Conservation (phyloP, 2,113 vertebrate species). For the Copsychus sechellarum region DNA sequence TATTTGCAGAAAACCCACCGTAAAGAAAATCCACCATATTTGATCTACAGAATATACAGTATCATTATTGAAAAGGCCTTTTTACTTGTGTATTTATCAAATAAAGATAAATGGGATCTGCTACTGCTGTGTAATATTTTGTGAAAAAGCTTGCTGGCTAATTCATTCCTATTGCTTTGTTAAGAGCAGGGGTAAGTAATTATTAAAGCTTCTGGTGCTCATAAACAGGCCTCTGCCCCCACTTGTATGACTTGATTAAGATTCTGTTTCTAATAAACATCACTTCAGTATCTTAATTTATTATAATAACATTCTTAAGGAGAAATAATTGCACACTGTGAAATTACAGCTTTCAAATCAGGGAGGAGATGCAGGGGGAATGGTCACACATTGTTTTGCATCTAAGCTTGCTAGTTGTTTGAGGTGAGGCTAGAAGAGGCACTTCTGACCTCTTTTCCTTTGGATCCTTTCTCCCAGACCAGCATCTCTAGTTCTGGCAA, state of each 20-base stretch:
- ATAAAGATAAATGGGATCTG: neutral
- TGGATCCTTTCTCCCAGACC: neutral
- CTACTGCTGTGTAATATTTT: neutral
- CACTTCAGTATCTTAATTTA: neutral
- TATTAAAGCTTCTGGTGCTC: neutral
- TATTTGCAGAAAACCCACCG: conserved; percentile 23
- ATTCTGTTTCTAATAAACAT: conserved; percentile 4
- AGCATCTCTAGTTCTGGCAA: neutral
- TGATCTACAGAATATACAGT: neutral
- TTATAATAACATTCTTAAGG: neutral
- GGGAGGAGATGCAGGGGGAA: neutral
- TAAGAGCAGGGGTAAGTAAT: neutral
- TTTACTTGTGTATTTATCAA: neutral
- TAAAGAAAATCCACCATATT: neutral
- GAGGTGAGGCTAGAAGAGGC: neutral
- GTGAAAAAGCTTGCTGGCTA: neutral
- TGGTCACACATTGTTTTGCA: neutral
- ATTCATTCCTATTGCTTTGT: neutral
- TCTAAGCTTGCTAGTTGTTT: neutral
- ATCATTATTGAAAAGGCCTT: neutral
- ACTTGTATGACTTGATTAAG: neutral
- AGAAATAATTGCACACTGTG: neutral
- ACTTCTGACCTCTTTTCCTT: neutral
- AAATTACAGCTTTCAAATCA: neutral
- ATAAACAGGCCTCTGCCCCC: neutral